Evolutionary conservation across 1,140 invertebrate species (phyloP).

Genomic region (Neodiprion fabricii): DNA sequence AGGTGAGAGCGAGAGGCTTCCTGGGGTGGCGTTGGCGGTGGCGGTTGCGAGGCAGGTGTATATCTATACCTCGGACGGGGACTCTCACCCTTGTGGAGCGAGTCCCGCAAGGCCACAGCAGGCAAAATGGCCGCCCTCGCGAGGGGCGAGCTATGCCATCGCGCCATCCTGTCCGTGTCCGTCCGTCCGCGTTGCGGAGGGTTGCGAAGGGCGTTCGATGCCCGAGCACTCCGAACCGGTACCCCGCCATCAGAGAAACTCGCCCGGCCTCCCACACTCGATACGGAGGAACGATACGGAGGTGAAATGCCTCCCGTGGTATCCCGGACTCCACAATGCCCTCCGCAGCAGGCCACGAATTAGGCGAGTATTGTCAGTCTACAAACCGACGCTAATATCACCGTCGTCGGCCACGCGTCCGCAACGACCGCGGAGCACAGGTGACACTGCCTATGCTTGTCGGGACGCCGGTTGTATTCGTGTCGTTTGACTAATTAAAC

Average conservation of each 20-base stretch:
- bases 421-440: no score
- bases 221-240: not conserved
- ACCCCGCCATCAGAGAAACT: no score
- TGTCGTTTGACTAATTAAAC: no score
- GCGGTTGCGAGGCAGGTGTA: slow-evolving; percentile 52
- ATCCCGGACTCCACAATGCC: no score
- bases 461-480: no score
- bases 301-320: not conserved
- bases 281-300: not conserved
- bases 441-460: no score
- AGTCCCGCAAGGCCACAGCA: slow-evolving; percentile 33
- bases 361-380: not conserved
- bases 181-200: slow-evolving; percentile 1
- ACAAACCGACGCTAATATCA: no score
- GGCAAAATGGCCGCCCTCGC: slow-evolving; percentile 54
- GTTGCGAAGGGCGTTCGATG: not conserved
- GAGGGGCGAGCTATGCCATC: slow-evolving; percentile 49
- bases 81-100: slow-evolving; percentile 47
- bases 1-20: slow-evolving; percentile 8
- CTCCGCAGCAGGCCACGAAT: not conserved
- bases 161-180: slow-evolving; percentile 33
- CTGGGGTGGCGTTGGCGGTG: slow-evolving; percentile 54
- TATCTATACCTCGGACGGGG: slow-evolving; percentile 46
- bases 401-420: no score
- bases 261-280: not conserved